Percentiles rank a stretch among this genome's conserved stretches.
These are phyloP conservation scores for Rhagoletis pomonella DNA, from an alignment of 1,140 invertebrate species.

Conservation along the genomic window DNA sequence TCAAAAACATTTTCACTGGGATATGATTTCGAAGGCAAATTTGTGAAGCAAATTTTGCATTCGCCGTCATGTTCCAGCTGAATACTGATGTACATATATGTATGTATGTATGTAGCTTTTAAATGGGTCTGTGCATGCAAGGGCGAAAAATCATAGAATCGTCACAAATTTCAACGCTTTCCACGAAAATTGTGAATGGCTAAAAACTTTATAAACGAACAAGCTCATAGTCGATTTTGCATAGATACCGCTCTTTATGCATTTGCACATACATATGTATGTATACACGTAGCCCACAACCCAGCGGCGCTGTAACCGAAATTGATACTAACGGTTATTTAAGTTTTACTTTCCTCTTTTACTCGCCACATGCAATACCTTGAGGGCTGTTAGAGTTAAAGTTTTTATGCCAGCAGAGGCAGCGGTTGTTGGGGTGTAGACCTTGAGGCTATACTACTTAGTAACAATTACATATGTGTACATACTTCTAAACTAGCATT, in stretches of 20 bases:
- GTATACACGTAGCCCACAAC: not conserved
- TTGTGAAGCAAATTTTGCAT: not conserved
- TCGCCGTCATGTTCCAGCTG: not conserved
- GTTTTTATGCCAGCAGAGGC: not conserved
- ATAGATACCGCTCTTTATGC: not conserved
- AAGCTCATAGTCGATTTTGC: not conserved
- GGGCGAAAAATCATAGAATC: not conserved
- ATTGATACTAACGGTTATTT: slow-evolving; percentile 19
- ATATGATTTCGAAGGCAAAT: slow-evolving; percentile 32
- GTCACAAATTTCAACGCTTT: not conserved
- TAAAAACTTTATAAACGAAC: not conserved
- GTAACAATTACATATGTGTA: too few relatives aligned
- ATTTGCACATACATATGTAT: not conserved
- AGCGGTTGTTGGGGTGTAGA: not conserved
- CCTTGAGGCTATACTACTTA: not conserved
- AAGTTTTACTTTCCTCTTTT: not conserved
- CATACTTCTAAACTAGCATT: not conserved
- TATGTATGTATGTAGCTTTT: not conserved
- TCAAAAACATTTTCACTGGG: not conserved
- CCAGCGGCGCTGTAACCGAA: not conserved
- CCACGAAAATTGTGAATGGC: not conserved
- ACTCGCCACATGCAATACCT: too few relatives aligned
- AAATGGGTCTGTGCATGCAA: not conserved
- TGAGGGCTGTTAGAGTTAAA: not conserved
- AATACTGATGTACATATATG: too few relatives aligned